Base-by-base conservation (phyloP, 2,113 vertebrate species). In the Plecturocebus donacophilus region DNA sequence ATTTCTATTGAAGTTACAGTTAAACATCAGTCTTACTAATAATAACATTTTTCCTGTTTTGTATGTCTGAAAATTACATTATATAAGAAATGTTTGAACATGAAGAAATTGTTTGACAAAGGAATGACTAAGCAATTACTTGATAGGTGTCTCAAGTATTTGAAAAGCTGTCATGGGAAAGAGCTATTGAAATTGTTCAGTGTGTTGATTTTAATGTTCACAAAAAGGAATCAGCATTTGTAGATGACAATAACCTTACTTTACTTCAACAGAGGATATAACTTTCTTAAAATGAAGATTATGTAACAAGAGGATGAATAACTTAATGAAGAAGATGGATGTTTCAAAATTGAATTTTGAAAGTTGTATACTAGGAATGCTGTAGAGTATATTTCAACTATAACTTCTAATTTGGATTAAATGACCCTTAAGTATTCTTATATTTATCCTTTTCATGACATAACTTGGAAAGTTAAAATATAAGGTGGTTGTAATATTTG, bases 121-220 rank as follows among this genome's bases (percentile, higher is more conserved):
- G 17, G 38, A 89, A 96, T 79, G 23, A 61, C 5, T 76, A 38
- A 77, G 4, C 1, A 8, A 76, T 88, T 87, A 49, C 19, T 91
- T 77, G 38, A 73, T 21, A 89, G 10, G 6, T 76, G 4, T 70
- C 73, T 89, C 83, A 89, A 80, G 0, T 82, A 40, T 49, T 35
- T 91, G 32, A 85, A 82, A 21, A 71, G 23, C 27, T 94, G 56
- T 89, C 82, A 68, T 5, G 3, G 6, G 23, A 70, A 85, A 92
- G 20, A 93, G 32, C 80, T 21, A 71, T 32, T 52, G 10, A 71
- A 93, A 71, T 56, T 93, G 20, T 61, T 95, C 40, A 30, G 2
- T 58, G 21, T 66, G 19, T 56, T 90, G 75, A 54, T 81, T 96
- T 91, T 70, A 90, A 80, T 80, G 70, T 96, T 89, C 56, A 84